phyloP scores from a whole-genome alignment of 1,140 invertebrate species.

The Helicoverpa zea region DNA sequence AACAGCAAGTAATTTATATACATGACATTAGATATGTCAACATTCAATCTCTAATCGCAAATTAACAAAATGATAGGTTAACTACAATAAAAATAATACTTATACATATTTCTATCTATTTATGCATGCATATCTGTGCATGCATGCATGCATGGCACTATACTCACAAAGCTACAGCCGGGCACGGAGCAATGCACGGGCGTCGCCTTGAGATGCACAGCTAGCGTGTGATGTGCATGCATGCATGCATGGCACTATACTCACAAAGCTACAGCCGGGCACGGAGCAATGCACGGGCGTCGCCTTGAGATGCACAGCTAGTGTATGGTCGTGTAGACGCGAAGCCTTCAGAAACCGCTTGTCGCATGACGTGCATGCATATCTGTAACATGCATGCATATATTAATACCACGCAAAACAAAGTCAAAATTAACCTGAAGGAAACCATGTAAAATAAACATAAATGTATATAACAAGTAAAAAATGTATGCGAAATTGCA shows the following conservation, averaged over 20 bases:
- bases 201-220: constrained; percentile 69
- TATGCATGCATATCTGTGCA: no score
- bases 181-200: constrained; percentile 62
- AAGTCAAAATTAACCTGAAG: no score
- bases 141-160: not conserved
- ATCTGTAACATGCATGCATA: constrained; percentile 50
- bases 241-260: constrained; percentile 39
- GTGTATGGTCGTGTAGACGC: constrained; percentile 69
- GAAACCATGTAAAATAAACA: no score
- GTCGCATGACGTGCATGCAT: constrained; percentile 69
- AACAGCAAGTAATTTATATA: no score
- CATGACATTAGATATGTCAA: no score
- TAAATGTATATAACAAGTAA: no score
- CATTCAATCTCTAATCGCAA: no score
- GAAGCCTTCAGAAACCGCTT: constrained; percentile 69
- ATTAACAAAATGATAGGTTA: no score
- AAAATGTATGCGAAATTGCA: no score
- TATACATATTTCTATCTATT: no score
- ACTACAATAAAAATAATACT: no score
- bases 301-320: constrained; percentile 69
- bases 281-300: constrained; percentile 65
- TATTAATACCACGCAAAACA: no score
- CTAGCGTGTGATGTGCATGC: constrained; percentile 59
- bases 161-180: constrained; percentile 71
- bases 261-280: constrained; percentile 67